phyloP scores from a whole-genome alignment of 2,113 vertebrate species.

The Pelobates fuscus region DNA sequence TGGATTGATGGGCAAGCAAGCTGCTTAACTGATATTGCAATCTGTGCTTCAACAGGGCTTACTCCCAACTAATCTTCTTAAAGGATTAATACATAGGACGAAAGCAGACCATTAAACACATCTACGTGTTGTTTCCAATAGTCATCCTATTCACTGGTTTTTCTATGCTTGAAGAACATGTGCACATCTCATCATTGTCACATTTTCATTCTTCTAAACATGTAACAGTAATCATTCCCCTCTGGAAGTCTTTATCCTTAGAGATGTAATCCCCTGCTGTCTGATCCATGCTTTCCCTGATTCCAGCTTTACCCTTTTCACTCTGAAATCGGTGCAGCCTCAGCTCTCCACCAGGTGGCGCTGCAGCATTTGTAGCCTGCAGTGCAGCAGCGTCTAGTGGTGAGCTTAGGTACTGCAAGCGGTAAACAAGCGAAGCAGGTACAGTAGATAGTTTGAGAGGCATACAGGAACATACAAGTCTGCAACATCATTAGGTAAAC shows the following conservation, averaged over 20 bases:
- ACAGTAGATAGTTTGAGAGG: not conserved
- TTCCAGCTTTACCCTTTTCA: slow-evolving; percentile 34
- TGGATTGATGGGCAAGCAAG: slow-evolving; percentile 43
- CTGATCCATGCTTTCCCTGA: slow-evolving; percentile 27
- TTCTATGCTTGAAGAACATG: slow-evolving; percentile 23
- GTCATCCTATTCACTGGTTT: slow-evolving; percentile 30
- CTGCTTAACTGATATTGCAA: slow-evolving; percentile 56
- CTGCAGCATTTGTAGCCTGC: slow-evolving; percentile 48
- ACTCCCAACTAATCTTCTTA: slow-evolving; percentile 67
- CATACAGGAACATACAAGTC: not conserved
- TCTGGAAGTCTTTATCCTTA: slow-evolving; percentile 26
- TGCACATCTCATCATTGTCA: slow-evolving; percentile 9
- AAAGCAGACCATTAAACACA: slow-evolving; percentile 65
- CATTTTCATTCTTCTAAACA: slow-evolving; percentile 10
- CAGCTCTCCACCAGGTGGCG: slow-evolving; percentile 51
- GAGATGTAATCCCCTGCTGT: slow-evolving; percentile 16
- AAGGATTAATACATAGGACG: slow-evolving; percentile 72
- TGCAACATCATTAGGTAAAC: no score
- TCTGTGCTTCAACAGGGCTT: slow-evolving; percentile 68
- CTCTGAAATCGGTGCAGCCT: slow-evolving; percentile 46
- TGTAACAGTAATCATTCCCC: slow-evolving; percentile 7
- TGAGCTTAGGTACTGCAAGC: slow-evolving; percentile 48
- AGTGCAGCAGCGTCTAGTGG: slow-evolving; percentile 49
- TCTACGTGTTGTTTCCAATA: slow-evolving; percentile 55
- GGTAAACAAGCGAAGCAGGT: slow-evolving; percentile 26